phyloP scores from a whole-genome alignment of 2,113 vertebrate species.

The Xiphophorus couchianus region DNA sequence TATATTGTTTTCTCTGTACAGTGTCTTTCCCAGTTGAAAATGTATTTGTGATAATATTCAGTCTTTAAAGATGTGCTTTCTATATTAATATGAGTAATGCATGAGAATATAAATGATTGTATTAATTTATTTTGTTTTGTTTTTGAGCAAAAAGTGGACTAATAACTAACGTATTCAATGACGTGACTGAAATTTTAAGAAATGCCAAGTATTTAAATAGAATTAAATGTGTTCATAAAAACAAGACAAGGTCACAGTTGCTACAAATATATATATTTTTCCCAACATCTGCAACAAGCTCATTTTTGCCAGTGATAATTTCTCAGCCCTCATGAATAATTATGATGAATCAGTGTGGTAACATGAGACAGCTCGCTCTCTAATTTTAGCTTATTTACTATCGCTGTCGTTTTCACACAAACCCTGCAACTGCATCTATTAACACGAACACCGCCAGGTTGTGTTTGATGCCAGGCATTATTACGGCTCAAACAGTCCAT shows the following conservation, averaged over 20 bases:
- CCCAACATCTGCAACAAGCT: slow-evolving; percentile 47
- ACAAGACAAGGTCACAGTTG: neutral
- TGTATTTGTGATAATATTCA: neutral
- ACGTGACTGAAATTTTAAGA: neutral
- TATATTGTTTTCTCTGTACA: no score
- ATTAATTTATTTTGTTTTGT: no score
- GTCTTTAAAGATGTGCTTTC: neutral
- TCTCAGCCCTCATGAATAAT: slow-evolving; percentile 29
- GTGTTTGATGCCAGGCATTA: neutral
- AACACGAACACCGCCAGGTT: slow-evolving; percentile 15
- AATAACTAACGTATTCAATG: neutral
- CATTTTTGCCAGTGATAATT: slow-evolving; percentile 24
- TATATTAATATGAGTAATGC: no score
- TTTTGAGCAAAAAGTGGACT: neutral
- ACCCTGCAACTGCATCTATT: slow-evolving; percentile 13
- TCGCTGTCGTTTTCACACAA: neutral
- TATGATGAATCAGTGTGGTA: slow-evolving; percentile 21
- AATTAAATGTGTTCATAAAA: neutral
- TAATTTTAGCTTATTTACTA: slow-evolving; percentile 45
- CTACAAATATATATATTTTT: slow-evolving; percentile 37
- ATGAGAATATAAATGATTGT: no score
- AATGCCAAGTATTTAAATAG: neutral
- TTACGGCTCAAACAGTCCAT: slow-evolving; percentile 9
- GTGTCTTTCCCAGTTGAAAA: no score
- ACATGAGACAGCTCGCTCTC: slow-evolving; percentile 29